Conservation (phyloP, 2,113 vertebrate species). For the Mirza zaza region DNA sequence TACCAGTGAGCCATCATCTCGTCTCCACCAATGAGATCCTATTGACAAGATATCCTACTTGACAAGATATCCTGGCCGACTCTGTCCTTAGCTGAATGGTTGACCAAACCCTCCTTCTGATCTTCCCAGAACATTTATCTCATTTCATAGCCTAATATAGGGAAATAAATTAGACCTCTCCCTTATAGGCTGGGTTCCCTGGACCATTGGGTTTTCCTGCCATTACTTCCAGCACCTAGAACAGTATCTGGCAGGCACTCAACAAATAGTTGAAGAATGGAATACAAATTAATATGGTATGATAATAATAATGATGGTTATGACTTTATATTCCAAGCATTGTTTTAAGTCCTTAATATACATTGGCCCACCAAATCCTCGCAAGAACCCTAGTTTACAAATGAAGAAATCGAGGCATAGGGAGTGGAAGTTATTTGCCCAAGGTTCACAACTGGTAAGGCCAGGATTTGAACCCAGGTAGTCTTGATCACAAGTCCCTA, state of each 20-base stretch:
- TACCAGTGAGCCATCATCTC: background rate
- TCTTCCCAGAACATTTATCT: background rate
- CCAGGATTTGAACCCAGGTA: background rate
- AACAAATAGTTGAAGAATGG: slow-evolving; percentile 27
- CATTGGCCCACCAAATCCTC: background rate
- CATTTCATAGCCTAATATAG: background rate
- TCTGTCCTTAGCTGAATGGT: background rate
- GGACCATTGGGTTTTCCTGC: background rate
- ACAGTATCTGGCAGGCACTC: background rate
- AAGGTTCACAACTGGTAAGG: slow-evolving; percentile 13
- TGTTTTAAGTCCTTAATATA: background rate
- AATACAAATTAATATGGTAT: slow-evolving; percentile 4
- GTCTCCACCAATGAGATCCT: too few species aligned
- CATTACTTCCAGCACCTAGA: background rate
- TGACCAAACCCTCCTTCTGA: background rate
- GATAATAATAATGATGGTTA: background rate
- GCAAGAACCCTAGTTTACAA: slow-evolving; percentile 10
- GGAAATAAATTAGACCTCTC: background rate
- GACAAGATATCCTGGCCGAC: background rate
- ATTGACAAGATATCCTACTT: background rate
- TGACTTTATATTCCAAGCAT: background rate
- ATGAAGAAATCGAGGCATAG: background rate
- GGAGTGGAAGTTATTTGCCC: background rate
- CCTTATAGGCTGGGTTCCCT: background rate
- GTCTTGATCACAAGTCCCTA: background rate